Conservation (phyloP, 2,113 vertebrate species). For the Corythornis madagascariensis region DNA sequence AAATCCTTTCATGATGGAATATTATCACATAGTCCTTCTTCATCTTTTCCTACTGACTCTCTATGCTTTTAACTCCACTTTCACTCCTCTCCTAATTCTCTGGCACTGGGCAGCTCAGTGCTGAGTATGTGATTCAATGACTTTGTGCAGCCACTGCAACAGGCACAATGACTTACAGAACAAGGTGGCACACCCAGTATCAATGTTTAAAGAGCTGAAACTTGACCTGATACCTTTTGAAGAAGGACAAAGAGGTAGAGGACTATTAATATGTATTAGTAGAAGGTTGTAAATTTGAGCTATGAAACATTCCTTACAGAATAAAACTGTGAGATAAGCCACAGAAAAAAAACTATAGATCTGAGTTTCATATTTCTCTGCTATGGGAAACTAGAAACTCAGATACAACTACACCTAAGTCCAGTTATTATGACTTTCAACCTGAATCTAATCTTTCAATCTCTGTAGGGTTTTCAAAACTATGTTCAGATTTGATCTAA, state of each 20-base stretch:
- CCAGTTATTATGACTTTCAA: not conserved
- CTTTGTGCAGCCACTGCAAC: not conserved
- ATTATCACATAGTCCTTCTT: not conserved
- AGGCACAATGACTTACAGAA: slow-evolving; percentile 30
- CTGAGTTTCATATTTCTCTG: not conserved
- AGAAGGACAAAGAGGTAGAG: slow-evolving; percentile 6
- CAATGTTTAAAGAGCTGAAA: slow-evolving; percentile 21
- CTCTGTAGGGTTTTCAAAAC: not conserved
- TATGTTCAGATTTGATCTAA: not conserved
- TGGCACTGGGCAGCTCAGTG: not conserved
- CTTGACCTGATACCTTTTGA: slow-evolving; percentile 17
- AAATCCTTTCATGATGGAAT: not conserved
- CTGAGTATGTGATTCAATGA: not conserved
- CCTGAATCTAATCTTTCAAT: not conserved
- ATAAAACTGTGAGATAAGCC: not conserved
- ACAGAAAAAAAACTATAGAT: not conserved
- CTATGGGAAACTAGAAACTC: not conserved
- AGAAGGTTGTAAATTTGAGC: not conserved
- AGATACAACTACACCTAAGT: not conserved
- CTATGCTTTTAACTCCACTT: not conserved
- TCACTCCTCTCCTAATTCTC: not conserved
- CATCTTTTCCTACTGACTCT: not conserved
- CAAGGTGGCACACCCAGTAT: slow-evolving; percentile 11
- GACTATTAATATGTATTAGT: not conserved
- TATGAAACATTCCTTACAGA: not conserved